phyloP scores from a whole-genome alignment of 2,888 invertebrate genomes.

The Thera obeliscata region DNA sequence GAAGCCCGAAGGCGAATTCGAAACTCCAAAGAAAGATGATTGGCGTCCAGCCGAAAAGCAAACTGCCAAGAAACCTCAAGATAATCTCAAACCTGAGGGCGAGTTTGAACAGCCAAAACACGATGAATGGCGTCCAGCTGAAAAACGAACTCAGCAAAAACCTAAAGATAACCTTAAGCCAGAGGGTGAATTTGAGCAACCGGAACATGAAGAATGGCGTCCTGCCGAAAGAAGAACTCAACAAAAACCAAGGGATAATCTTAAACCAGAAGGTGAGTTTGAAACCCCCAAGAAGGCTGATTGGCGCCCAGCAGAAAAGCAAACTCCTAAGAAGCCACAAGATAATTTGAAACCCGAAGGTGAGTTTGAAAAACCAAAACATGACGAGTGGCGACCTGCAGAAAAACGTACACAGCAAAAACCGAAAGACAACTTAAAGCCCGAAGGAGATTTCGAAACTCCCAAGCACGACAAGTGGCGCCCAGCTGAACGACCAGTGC shows the following conservation, averaged over 20 bases:
- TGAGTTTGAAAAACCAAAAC: constrained; percentile 68
- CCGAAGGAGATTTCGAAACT: constrained; percentile 85
- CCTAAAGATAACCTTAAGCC: constrained; percentile 70
- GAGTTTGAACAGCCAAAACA: constrained; percentile 78
- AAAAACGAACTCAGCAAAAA: constrained; percentile 50
- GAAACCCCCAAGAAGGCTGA: constrained; percentile 68
- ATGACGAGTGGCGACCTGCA: constrained; percentile 58
- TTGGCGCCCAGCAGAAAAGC: constrained; percentile 71
- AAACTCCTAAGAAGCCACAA: constrained; percentile 52
- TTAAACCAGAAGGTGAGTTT: constrained; percentile 86
- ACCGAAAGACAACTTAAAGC: constrained; percentile 75
- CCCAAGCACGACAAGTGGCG: constrained; percentile 79
- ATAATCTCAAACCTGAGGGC: constrained; percentile 85
- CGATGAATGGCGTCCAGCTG: constrained; percentile 68
- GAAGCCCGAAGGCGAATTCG: constrained; percentile 82
- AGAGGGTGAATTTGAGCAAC: constrained; percentile 78
- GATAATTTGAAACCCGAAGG: constrained; percentile 64
- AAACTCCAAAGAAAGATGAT: constrained; percentile 71
- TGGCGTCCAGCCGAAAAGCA: constrained; percentile 80
- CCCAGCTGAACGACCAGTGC: constrained; percentile 66
- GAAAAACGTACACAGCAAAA: constrained; percentile 62
- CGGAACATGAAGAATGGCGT: constrained; percentile 62
- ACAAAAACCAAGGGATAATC: constrained; percentile 78
- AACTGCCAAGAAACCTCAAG: constrained; percentile 70
- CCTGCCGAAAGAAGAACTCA: constrained; percentile 61